Evolutionary conservation across 2,113 vertebrate species (phyloP), one percentile per base, ranked within the genome.

Genomic region (Vidua macroura): DNA sequence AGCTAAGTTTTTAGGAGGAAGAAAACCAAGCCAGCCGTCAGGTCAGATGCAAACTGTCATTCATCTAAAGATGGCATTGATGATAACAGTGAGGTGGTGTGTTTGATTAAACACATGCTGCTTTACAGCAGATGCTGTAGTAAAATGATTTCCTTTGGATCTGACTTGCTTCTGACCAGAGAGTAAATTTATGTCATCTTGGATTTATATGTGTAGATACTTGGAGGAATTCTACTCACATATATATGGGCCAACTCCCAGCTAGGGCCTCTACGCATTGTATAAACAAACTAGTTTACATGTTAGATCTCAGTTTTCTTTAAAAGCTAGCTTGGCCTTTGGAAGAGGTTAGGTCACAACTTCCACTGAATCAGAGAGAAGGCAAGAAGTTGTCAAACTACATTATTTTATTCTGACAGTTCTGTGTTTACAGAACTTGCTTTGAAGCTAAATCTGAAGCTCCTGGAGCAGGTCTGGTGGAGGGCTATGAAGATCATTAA

Each of bases 11-110:
- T 76, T 64, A 31, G 31, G 17, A 59, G 70, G 53, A 63, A 35
- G 11, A 70, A 70, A 51, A 35, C 10, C 4, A 59, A 72, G 27
- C 13, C 8, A 72, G 2, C 31, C 0, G 0, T 59, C 18, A 33
- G 35, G 18, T 91, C 27, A 39, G 28, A 7, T 91, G 12, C 9
- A 83, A 39, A 17, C 35, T 81, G 46, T 4, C 21, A 20, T 77
- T 77, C 10, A 8, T 53, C 25, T 58, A 19, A 74, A 83, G 15
- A 46, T 11, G 8, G 13, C 4, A 1, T 18, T 64, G 59, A 35
- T 68, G 59, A 3, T 37, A 27, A 37, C 13, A 69, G 6, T 53
- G 37, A 77, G 20, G 10, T 83, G 31, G n/a, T 67, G 28, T 37
- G 7, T 84, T 7, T 37, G 25, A 56, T 39, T 56, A 46, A 83